Evolutionary conservation across 2,113 vertebrate genomes (phyloP).

Genomic region (Nothocercus julius): DNA sequence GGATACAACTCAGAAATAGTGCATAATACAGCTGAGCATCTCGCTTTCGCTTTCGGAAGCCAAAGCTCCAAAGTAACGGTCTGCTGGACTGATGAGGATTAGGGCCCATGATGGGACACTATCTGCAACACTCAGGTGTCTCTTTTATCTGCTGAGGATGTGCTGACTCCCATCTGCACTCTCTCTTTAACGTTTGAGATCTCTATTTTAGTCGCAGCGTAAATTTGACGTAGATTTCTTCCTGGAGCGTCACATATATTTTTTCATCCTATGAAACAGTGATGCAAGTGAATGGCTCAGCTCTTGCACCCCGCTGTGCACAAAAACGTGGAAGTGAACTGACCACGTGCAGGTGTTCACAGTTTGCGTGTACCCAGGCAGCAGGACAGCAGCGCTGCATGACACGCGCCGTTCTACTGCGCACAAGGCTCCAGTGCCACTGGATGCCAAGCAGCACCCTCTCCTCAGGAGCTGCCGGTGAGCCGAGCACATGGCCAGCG

Average conservation of each 20-base stretch:
- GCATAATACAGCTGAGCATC: not conserved
- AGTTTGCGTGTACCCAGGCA: not conserved
- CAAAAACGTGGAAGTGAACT: not conserved
- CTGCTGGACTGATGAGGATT: not conserved
- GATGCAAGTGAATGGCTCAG: not conserved
- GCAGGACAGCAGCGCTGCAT: rapidly evolving
- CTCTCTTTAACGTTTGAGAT: not conserved
- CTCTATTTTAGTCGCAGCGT: not conserved
- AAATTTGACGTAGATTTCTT: not conserved
- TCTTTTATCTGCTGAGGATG: not conserved
- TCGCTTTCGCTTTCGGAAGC: not conserved
- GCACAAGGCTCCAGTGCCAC: rapidly evolving
- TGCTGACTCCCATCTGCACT: not conserved
- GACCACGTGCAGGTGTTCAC: not conserved
- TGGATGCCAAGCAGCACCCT: not conserved
- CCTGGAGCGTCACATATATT: not conserved
- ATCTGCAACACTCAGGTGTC: not conserved
- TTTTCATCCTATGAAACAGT: not conserved
- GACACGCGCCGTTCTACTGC: not conserved
- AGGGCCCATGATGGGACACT: rapidly evolving
- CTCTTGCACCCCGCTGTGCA: not conserved
- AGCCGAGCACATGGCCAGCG: not conserved
- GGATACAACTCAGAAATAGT: not conserved
- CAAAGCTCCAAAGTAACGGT: too few relatives aligned
- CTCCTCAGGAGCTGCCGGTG: not conserved